Evolutionary conservation across 2,113 vertebrate species (phyloP), one percentile per base, ranked within the genome.

Genomic region (Pseudonaja textilis): DNA sequence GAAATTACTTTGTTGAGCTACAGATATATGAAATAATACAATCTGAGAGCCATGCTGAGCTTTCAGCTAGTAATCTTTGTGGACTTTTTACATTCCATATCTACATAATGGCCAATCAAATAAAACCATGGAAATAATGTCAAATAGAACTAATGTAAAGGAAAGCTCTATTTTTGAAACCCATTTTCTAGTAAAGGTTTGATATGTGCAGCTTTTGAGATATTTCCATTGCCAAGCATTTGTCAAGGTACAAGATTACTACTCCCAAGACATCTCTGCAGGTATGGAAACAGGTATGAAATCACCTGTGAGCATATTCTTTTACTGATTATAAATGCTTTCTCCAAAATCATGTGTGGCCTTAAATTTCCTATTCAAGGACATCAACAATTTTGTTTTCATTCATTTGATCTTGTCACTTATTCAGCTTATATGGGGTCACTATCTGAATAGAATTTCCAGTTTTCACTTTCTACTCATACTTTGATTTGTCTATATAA

Each of bases 1-100:
- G 89, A 94, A 93, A 93, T 93, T 92, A 86, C 42, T 95, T 94
- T 91, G 54, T 29, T 91, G 87, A 95, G 1, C 14, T 91, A 54
- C 12, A 92, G 50, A 9, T 91, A 74, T 88, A 93, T 88, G 29
- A 93, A 89, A 93, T 91, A 85, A 92, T 90, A 11, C 88, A 57
- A 88, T 94, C 0, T 92, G 89, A 94, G 87, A 93, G 86, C 92
- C 74, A 88, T 91, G 18, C 55, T 95, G 94, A 94, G 18, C 1
- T 93, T 95, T 93, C 18, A 94, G 91, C 59, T 92, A 88, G 10
- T 90, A 90, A 87, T 95, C 59, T 93, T 92, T 81, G 42, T 54
- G 93, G 59, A 2, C 56, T 92, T 57, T 9, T 26, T 94, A 22
- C 34, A 85, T 89, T 4, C 61, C 6, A 89, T 42, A 91, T 93